Evolutionary conservation across 2,888 invertebrate species (phyloP), one percentile per base, ranked within the genome.

Genomic region (Litoditis marina): DNA sequence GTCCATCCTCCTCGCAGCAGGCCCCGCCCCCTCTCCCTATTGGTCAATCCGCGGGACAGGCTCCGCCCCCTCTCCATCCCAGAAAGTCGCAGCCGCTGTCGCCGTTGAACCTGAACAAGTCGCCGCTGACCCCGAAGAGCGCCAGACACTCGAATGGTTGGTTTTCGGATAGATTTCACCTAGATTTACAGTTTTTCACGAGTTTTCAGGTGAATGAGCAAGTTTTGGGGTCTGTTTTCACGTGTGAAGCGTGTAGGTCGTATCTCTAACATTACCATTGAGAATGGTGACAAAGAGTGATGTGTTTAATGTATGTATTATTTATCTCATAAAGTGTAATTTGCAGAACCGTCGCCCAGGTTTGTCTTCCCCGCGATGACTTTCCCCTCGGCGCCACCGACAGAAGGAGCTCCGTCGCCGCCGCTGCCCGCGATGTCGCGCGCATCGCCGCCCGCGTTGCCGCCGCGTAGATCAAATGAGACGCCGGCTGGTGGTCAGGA

Each of bases 361-460:
- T 69, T 69, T 62, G 65, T 58, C 34, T 69, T 69, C 52, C 69
- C 68, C 16, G 30, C 28, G 27, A 59, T 65, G 27, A 59, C 60
- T 36, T 54, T 61, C 25, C 44, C 34, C 1, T 6, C n/a, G n/a
- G n/a, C n/a, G n/a, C n/a, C 34, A 16, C 25, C 61, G 8, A 16
- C 22, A 8, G 47, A 28, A 1, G 7, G 19, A 13, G 30, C 60
- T 42, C n/a, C 22, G 11, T n/a, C n/a, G 11, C 54, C 6, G n/a
- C n/a, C n/a, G n/a, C n/a, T n/a, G n/a, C n/a, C n/a, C n/a, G n/a
- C n/a, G n/a, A n/a, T n/a, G n/a, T n/a, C n/a, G n/a, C n/a, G n/a
- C n/a, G n/a, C n/a, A n/a, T 49, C 66, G 19, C 69, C 66, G 27
- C 66, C 69, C 44, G 19, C 11, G 52, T 56, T 63, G 42, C 68